These are phyloP conservation scores for Exocentrus adspersus DNA, from an alignment of 2,888 invertebrate species.

Conservation along the genomic window DNA sequence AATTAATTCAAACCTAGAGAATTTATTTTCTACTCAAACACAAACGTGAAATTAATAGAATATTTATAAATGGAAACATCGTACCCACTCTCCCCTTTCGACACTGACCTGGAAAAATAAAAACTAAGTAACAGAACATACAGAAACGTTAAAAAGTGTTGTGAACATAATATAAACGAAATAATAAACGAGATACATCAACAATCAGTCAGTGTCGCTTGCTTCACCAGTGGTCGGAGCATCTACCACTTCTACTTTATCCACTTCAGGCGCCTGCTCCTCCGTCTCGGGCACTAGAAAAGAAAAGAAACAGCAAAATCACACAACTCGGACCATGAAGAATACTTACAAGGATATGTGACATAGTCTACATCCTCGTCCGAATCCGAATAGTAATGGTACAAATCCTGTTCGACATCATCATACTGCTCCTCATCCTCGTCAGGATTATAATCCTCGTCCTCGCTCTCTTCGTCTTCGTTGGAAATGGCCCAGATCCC, in stretches of 20 bases:
- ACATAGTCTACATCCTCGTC: conserved; percentile 40
- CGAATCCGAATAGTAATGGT: conserved; percentile 22
- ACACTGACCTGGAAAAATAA: not conserved
- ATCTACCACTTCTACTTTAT: not conserved
- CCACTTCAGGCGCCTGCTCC: conserved; percentile 1
- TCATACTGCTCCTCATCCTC: conserved; percentile 26
- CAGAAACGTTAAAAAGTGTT: conserved; percentile 23
- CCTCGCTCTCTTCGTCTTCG: conserved; percentile 29
- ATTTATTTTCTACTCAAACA: too few relatives aligned
- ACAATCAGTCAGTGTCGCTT: conserved; percentile 37
- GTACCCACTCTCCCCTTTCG: not conserved
- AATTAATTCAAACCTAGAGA: too few relatives aligned
- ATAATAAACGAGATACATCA: conserved; percentile 35
- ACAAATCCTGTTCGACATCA: conserved; percentile 27
- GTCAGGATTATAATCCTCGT: conserved; percentile 33
- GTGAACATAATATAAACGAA: conserved; percentile 33
- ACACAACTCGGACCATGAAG: too few relatives aligned
- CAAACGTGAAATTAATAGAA: not conserved
- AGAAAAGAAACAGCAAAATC: too few relatives aligned
- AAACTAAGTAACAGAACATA: conserved; percentile 8
- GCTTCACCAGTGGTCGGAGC: conserved; percentile 17
- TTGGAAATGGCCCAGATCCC: conserved; percentile 12
- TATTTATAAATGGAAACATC: not conserved
- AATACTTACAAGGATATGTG: conserved; percentile 26
- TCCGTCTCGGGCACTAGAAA: not conserved